phyloP scores from a whole-genome alignment of 2,888 invertebrate genomes.

The Synergus umbraculus region DNA sequence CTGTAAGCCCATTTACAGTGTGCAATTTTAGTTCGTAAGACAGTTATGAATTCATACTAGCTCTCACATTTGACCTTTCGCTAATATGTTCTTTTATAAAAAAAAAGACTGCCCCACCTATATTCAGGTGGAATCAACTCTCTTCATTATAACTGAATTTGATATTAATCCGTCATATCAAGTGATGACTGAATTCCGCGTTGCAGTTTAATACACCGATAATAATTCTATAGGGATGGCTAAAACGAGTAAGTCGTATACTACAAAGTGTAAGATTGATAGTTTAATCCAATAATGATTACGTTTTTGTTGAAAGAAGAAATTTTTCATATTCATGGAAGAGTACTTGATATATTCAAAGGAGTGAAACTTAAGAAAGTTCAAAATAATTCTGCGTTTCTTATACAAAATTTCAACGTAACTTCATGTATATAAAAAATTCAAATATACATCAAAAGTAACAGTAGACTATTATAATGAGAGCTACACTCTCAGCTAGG shows the following conservation, averaged over 20 bases:
- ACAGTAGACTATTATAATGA: not conserved
- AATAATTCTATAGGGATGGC: not conserved
- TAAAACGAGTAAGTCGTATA: not conserved
- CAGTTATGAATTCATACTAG: constrained; percentile 16
- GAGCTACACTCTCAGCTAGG: not conserved
- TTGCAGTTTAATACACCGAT: not conserved
- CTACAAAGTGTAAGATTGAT: too few relatives aligned
- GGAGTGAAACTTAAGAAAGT: too few relatives aligned
- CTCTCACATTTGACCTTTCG: constrained; percentile 18
- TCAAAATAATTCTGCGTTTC: too few relatives aligned
- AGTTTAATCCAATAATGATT: not conserved
- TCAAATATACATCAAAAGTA: not conserved
- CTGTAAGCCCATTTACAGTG: constrained; percentile 17
- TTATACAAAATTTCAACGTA: too few relatives aligned
- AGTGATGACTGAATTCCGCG: not conserved
- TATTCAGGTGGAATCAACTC: not conserved
- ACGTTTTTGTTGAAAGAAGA: not conserved
- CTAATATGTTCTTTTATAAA: constrained; percentile 2
- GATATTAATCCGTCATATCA: not conserved
- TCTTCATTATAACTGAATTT: constrained; percentile 4
- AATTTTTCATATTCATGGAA: too few relatives aligned
- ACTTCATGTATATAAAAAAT: not conserved
- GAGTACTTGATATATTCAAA: too few relatives aligned
- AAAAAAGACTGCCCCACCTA: not conserved
- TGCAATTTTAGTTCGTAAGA: constrained; percentile 21